These are phyloP conservation scores for Alouatta palliata DNA, from an alignment of 2,113 vertebrate genomes.

Conservation along the genomic window DNA sequence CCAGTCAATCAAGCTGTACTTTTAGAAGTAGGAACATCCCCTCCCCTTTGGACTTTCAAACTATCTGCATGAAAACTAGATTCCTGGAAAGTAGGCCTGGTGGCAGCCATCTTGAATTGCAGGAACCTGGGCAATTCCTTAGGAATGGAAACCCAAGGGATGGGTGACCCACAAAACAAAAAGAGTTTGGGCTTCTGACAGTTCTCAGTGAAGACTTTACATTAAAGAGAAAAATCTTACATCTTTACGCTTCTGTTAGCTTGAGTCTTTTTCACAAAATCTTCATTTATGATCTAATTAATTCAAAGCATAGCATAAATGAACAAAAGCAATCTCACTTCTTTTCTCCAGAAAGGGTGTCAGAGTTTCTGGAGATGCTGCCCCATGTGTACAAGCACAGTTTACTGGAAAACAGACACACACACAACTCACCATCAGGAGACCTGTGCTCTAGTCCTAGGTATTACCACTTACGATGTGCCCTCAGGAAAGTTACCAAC, in stretches of 20 bases:
- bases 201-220: neutral
- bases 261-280: neutral
- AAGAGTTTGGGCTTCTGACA: neutral
- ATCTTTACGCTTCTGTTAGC: neutral
- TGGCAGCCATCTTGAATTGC: neutral
- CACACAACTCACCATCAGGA: neutral
- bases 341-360: neutral
- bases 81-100: slow-evolving; percentile 45
- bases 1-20: neutral
- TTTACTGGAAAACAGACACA: neutral
- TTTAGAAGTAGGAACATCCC: slow-evolving; percentile 36
- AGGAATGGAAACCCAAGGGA: neutral
- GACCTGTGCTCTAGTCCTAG: neutral
- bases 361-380: neutral
- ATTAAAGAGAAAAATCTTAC: neutral
- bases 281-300: slow-evolving; percentile 4
- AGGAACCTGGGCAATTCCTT: neutral
- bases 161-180: neutral
- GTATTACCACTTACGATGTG: neutral
- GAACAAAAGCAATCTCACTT: neutral
- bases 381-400: neutral
- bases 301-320: slow-evolving; percentile 26
- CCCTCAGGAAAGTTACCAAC: neutral
- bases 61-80: neutral
- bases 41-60: neutral